Conservation (phyloP, 1,140 invertebrate genomes). For the Drosophila setifemur region DNA sequence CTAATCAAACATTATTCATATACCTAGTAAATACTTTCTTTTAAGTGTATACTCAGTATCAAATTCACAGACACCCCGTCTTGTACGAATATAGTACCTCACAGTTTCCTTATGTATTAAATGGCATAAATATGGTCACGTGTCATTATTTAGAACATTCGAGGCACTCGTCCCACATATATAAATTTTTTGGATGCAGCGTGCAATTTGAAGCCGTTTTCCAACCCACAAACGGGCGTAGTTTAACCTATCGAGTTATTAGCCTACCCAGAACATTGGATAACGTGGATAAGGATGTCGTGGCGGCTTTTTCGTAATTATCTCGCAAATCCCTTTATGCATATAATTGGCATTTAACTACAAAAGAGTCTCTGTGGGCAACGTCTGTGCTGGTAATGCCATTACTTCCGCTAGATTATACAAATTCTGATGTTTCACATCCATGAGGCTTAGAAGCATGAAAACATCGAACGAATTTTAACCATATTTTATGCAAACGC, state of each 20-base stretch:
- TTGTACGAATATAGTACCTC: constrained; percentile 36
- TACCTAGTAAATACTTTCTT: no score
- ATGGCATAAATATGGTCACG: constrained; percentile 80
- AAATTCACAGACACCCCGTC: constrained; percentile 9
- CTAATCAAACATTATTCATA: neutral
- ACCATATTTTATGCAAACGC: constrained; percentile 10
- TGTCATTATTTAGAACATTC: constrained; percentile 62
- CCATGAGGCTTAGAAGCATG: constrained; percentile 8
- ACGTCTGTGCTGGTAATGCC: constrained; percentile 50
- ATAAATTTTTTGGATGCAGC: constrained; percentile 1
- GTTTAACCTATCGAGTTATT: constrained; percentile 81
- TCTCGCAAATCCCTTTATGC: constrained; percentile 70
- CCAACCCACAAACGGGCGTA: constrained; percentile 38
- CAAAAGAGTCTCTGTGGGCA: constrained; percentile 42
- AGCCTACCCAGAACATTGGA: constrained; percentile 80
- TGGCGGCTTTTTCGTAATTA: constrained; percentile 67
- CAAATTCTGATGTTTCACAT: constrained; percentile 29
- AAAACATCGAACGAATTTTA: constrained; percentile 3
- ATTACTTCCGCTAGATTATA: constrained; percentile 67
- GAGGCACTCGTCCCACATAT: constrained; percentile 3
- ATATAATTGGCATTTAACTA: constrained; percentile 77
- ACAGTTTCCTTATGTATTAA: constrained; percentile 67
- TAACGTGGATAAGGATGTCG: constrained; percentile 67
- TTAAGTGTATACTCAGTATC: constrained; percentile 11
- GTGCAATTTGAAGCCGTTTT: constrained; percentile 61